Percentiles rank a stretch among this genome's conserved stretches.
These are phyloP conservation scores for Syngnathus typhle DNA, from an alignment of 2,113 vertebrate species.

Conservation along the genomic window DNA sequence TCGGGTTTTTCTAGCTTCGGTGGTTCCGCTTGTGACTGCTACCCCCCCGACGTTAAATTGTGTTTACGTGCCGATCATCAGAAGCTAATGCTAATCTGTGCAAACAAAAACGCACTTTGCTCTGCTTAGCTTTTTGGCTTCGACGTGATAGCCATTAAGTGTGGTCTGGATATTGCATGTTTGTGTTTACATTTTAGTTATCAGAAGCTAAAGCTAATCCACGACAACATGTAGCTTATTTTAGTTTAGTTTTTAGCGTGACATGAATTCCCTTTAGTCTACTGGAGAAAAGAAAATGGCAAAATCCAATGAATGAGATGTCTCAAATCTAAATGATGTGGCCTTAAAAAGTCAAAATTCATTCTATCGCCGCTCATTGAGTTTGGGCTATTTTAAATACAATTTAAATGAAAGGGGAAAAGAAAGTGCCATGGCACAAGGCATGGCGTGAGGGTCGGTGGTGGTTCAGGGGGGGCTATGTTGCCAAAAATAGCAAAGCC, in stretches of 20 bases:
- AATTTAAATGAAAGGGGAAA: conserved; percentile 61
- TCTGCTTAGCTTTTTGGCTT: neutral
- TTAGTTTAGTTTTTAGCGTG: neutral
- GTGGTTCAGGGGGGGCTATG: conserved; percentile 50
- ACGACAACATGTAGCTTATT: no score
- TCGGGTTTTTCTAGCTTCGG: neutral
- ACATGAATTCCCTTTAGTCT: no score
- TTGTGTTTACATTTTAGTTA: no score
- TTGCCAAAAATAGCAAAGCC: conserved; percentile 71
- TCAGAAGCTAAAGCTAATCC: no score
- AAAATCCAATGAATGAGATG: neutral
- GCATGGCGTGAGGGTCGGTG: conserved; percentile 28
- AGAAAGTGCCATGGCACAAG: conserved; percentile 61
- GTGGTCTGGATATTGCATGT: no score
- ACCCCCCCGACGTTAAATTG: neutral
- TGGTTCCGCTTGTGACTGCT: neutral
- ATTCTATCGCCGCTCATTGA: conserved; percentile 36
- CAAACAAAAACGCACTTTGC: neutral
- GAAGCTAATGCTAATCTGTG: neutral
- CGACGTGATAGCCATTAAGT: neutral
- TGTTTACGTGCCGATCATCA: neutral
- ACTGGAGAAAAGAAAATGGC: neutral
- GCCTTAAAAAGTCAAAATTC: neutral
- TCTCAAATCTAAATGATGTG: neutral
- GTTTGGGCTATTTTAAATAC: conserved; percentile 59